Base-by-base conservation (phyloP, 2,113 vertebrate genomes). In the Cichladusa arquata region DNA sequence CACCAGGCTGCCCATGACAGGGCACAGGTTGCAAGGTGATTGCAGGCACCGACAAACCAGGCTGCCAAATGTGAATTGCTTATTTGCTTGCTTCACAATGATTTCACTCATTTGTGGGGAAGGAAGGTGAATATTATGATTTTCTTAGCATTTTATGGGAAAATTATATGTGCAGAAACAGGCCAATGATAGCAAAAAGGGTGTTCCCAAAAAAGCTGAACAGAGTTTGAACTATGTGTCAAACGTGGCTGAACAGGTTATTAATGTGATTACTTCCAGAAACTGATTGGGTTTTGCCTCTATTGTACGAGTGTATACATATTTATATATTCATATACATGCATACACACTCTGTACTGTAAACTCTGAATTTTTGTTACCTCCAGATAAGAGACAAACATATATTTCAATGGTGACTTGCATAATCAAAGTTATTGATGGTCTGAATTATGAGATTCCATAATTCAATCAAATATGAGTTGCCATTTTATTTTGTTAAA, bases 41-140 rank as follows among this genome's bases (percentile, higher is more conserved):
- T 54, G 38, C 33, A 64, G 44, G 9, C 38, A 60, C 6, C 1
- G 0, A 36, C 5, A 54, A 31, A 40, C 2, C 22, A 50, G 4
- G 1, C 8, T 65, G 13, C 11, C 31, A 54, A 69, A 69, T 48
- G 5, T 8, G 8, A 9, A 9, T 34, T 67, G 8, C 19, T 82
- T 8, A 11, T 67, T 74, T 79, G 5, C 10, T 70, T 53, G 31
- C 8, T 79, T 54, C 15, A 23, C 33, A 9, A 50, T 14, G 13
- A 51, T 72, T 82, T 74, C 1, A 3, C 4, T 61, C 11, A 26
- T 34, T 16, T 16, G 16, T 42, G 19, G 14, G 31, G 23, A 69
- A 58, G 7, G 17, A 64, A 54, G 12, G 4, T 3, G 16, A 54
- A 26, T 60, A 72, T 42, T 40, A 76, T 22, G 0, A 40, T 86